Base-by-base conservation (phyloP, 2,888 invertebrate species). In the Meteorus colon region DNA sequence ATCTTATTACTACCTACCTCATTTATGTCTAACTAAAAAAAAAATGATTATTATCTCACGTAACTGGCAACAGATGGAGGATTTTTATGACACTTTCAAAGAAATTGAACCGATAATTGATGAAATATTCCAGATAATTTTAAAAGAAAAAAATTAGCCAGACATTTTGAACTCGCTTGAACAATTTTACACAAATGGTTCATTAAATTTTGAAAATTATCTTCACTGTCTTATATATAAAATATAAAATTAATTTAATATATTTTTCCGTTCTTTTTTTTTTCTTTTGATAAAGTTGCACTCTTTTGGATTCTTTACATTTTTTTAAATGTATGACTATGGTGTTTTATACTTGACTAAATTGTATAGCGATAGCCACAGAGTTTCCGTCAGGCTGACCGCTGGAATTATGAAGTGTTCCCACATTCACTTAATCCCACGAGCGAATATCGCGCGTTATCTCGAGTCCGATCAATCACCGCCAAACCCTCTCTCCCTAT, bases 401-500 rank as follows among this genome's bases (percentile, higher is more conserved):
- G 83, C 82, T 81, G 77, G 76, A 81, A 78, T 78, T 82, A 82
- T 82, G 78, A 82, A 83, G 82, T 82, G 82, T 79, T 81, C 81
- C 84, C 77, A 78, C 85, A 89, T 89, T 89, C 89, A 89, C 89
- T 89, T 89, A 89, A 89, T 89, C 88, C 88, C 78, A 81, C 78
- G 81, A 83, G 86, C 83, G 87, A 88, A 87, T 89, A 88, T 88
- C 86, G 81, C 82, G 80, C 83, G 86, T 85, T 89, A 89, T 89
- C 89, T 89, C 85, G 81, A 81, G 79, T 85, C 87, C 89, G 86
- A 89, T 89, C 89, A 89, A 89, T 89, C 89, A 89, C 86, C 78
- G 81, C 82, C 73, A 37, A 63, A 68, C 67, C 73, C 76, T 29
- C 59, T 24, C 65, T 65, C 65, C 4, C 75, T 77, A 77, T 76